These are phyloP conservation scores for Coregonus clupeaformis DNA, from an alignment of 2,113 vertebrate genomes.

Conservation along the genomic window DNA sequence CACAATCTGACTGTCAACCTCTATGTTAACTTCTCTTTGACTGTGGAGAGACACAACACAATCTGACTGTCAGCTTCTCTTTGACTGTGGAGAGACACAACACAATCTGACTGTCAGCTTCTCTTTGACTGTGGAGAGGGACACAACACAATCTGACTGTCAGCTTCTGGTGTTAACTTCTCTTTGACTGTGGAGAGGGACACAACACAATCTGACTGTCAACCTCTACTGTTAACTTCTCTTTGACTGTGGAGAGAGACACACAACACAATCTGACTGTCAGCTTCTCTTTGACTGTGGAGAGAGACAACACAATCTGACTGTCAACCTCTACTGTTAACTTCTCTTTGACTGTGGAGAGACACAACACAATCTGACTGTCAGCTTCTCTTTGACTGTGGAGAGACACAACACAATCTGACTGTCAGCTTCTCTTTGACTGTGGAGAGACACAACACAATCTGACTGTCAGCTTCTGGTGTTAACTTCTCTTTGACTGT, in stretches of 20 bases:
- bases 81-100: slow-evolving; percentile 81
- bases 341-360: slow-evolving; percentile 91
- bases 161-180: slow-evolving; percentile 94
- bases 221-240: slow-evolving; percentile 95
- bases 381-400: slow-evolving; percentile 97
- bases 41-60: slow-evolving; percentile 70
- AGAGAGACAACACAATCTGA: slow-evolving; percentile 81
- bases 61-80: slow-evolving; percentile 99
- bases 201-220: slow-evolving; percentile 97
- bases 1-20: slow-evolving; percentile 93
- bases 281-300: slow-evolving; percentile 95
- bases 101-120: slow-evolving; percentile 97
- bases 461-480: no score
- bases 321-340: slow-evolving; percentile 96
- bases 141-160: slow-evolving; percentile 94
- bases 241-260: slow-evolving; percentile 82
- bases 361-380: slow-evolving; percentile 88
- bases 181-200: slow-evolving; percentile 85
- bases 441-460: no score
- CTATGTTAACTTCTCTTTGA: slow-evolving; percentile 98
- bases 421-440: no score
- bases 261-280: slow-evolving; percentile 98
- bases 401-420: slow-evolving; percentile 80
- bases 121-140: slow-evolving; percentile 85
- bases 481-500: no score